Percentiles rank a stretch among this genome's conserved stretches.
Conservation (phyloP, 2,797 vertebrate species). For the Rhabdomys pumilio region DNA sequence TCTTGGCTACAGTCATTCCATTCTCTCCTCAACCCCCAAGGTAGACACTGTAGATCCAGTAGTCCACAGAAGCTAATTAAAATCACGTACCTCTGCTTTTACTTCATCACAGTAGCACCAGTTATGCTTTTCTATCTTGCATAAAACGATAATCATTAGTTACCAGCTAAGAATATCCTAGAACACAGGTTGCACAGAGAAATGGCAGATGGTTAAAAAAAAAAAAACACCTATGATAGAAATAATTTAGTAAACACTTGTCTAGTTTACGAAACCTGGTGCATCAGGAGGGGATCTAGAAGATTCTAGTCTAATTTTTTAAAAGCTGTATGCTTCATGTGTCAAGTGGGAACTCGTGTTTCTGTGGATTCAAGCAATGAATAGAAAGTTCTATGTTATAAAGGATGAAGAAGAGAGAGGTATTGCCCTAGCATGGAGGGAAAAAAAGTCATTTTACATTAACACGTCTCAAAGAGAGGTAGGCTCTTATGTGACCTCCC, state of each 20-base stretch:
- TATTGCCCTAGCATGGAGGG: not conserved
- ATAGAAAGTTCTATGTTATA: not conserved
- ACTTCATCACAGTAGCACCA: not conserved
- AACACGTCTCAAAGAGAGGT: not conserved
- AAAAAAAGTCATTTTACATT: not conserved
- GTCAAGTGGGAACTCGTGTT: not conserved
- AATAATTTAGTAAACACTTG: conserved; percentile 17
- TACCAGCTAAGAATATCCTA: conserved; percentile 56
- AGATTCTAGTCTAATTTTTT: conserved; percentile 14
- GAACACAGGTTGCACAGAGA: not conserved
- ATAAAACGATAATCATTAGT: conserved; percentile 55
- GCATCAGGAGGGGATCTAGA: conserved; percentile 41
- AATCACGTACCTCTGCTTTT: conserved; percentile 61
- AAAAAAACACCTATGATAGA: not conserved
- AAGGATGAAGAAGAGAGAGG: not conserved
- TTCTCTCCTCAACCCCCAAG: not conserved
- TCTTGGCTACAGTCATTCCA: conserved; percentile 9
- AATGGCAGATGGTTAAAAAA: not conserved
- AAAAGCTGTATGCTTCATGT: not conserved
- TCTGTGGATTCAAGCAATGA: conserved; percentile 14
- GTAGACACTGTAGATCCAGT: conserved; percentile 37
- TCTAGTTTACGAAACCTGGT: conserved; percentile 46
- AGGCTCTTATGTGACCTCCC: conserved; percentile 12
- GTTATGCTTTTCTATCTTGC: conserved; percentile 51
- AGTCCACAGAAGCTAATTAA: conserved; percentile 59